Evolutionary conservation across 2,888 invertebrate species (phyloP).

Genomic region (Tyria jacobaeae): DNA sequence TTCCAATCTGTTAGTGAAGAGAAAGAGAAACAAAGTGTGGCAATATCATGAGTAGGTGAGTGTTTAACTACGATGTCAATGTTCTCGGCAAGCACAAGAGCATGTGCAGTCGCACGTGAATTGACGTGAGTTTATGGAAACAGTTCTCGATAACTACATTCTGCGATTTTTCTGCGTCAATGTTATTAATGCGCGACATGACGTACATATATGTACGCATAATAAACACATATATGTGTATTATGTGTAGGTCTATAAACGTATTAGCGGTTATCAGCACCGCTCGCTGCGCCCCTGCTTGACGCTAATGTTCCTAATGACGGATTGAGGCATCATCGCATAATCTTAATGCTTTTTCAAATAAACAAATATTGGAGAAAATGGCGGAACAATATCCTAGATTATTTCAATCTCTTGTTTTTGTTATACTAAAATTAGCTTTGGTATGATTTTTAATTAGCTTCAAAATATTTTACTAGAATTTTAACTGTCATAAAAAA

Average conservation of each 20-base stretch:
- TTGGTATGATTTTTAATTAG: too few species aligned
- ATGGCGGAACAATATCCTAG: neutral
- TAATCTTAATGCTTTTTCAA: slow-evolving; percentile 47
- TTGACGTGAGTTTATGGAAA: slow-evolving; percentile 60
- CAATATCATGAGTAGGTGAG: too few species aligned
- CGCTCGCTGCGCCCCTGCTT: slow-evolving; percentile 34
- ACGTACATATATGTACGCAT: slow-evolving; percentile 34
- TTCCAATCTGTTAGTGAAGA: too few species aligned
- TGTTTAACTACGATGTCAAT: too few species aligned
- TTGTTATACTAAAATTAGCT: too few species aligned
- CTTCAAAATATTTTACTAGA: too few species aligned
- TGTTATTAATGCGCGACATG: slow-evolving; percentile 67
- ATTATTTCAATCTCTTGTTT: neutral
- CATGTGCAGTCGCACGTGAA: too few species aligned
- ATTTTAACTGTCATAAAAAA: too few species aligned
- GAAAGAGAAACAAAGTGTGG: too few species aligned
- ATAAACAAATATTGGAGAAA: slow-evolving; percentile 35
- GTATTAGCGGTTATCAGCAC: slow-evolving; percentile 54
- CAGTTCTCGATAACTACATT: slow-evolving; percentile 57
- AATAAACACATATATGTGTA: slow-evolving; percentile 49
- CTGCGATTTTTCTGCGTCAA: slow-evolving; percentile 75
- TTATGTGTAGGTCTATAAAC: slow-evolving; percentile 55
- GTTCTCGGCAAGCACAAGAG: too few species aligned
- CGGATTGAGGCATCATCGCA: slow-evolving; percentile 46
- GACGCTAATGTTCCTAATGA: slow-evolving; percentile 53